Conservation (phyloP, 2,113 vertebrate species). For the Oenanthe oenanthe region DNA sequence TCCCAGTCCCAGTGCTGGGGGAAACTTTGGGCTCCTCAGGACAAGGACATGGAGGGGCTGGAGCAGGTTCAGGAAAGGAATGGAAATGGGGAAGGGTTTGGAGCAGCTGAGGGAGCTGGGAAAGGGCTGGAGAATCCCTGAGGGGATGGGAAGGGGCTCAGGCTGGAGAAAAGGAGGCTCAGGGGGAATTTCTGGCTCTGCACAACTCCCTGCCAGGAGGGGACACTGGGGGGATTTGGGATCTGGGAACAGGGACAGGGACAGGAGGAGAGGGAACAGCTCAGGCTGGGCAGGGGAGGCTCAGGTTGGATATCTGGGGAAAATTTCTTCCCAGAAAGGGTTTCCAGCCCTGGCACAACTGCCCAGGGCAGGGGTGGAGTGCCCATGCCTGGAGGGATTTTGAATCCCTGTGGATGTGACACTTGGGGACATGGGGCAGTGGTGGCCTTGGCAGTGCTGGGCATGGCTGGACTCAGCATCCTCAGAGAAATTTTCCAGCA, state of each 20-base stretch:
- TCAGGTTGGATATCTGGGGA: neutral
- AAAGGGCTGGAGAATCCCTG: too few relatives aligned
- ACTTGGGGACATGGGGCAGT: fast-evolving
- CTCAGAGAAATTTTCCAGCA: neutral
- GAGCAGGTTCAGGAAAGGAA: fast-evolving
- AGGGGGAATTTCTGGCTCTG: neutral
- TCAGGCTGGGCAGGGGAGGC: fast-evolving
- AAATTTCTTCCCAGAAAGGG: neutral
- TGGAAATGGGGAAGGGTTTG: neutral
- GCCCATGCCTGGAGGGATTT: neutral
- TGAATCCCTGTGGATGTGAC: neutral
- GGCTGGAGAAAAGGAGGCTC: neutral
- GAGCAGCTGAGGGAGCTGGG: neutral
- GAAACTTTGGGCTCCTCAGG: neutral
- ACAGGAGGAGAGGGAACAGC: neutral
- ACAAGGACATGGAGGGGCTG: neutral
- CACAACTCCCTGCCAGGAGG: neutral
- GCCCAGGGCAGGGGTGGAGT: neutral
- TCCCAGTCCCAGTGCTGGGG: neutral
- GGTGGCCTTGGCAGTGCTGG: neutral
- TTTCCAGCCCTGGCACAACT: neutral
- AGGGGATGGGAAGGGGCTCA: neutral
- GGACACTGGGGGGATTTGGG: neutral
- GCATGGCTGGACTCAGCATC: fast-evolving
- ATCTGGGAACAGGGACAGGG: neutral